phyloP scores from a whole-genome alignment of 2,888 invertebrate species.

The Melieria crassipennis region DNA sequence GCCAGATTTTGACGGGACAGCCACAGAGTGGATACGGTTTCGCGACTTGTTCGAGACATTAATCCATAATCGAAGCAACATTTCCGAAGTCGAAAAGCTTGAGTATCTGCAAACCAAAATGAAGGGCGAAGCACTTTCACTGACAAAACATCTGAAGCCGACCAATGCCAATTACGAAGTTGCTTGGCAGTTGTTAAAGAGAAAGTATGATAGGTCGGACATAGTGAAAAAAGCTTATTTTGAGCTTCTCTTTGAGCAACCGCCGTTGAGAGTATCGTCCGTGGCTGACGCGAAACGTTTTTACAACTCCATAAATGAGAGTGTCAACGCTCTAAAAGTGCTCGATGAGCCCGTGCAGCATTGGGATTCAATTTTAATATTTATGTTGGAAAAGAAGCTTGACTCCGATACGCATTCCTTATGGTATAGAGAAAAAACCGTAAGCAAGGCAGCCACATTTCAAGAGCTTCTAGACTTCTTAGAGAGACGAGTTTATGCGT shows the following conservation, averaged over 20 bases:
- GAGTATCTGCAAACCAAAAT: slow-evolving; percentile 37
- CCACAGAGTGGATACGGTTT: slow-evolving; percentile 11
- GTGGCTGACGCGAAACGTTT: slow-evolving; percentile 19
- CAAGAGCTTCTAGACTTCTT: slow-evolving; percentile 34
- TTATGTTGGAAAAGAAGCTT: slow-evolving; percentile 37
- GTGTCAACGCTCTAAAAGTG: slow-evolving; percentile 35
- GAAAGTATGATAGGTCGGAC: slow-evolving; percentile 35
- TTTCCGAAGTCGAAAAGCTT: slow-evolving; percentile 34
- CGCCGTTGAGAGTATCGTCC: too few species aligned
- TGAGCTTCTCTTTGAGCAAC: too few species aligned
- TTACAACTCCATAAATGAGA: slow-evolving; percentile 31
- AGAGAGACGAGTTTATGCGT: slow-evolving; percentile 28
- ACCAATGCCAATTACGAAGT: too few species aligned
- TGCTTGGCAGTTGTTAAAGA: background rate
- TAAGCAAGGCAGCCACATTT: slow-evolving; percentile 8
- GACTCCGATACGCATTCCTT: slow-evolving; percentile 31
- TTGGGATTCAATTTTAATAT: slow-evolving; percentile 34
- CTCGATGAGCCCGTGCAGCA: slow-evolving; percentile 28
- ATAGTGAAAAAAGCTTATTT: slow-evolving; percentile 15
- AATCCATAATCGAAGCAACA: slow-evolving; percentile 30
- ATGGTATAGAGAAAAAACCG: slow-evolving; percentile 31
- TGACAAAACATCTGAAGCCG: slow-evolving; percentile 36
- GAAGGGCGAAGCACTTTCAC: slow-evolving; percentile 34
- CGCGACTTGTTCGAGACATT: slow-evolving; percentile 21
- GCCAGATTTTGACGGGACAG: slow-evolving; percentile 35